Percentiles rank a stretch among this genome's conserved stretches.
Conservation (phyloP, 2,113 vertebrate species). For the Nothoprocta pentlandii region DNA sequence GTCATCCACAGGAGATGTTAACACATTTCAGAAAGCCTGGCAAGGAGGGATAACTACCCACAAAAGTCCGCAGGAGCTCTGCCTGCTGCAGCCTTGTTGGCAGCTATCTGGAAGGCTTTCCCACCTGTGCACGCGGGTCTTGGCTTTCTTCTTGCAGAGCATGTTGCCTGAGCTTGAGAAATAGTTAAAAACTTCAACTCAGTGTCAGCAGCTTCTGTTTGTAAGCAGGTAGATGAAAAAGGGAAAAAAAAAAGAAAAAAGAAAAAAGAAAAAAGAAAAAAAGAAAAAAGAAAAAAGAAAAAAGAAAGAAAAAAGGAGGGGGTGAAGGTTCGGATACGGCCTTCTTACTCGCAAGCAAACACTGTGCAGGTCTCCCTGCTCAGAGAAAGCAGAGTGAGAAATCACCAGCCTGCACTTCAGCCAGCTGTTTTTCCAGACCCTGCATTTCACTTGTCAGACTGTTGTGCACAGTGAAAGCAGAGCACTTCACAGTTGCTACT, state of each 20-base stretch:
- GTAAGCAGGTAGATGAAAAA: neutral
- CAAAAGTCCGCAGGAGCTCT: neutral
- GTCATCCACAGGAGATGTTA: slow-evolving; percentile 37
- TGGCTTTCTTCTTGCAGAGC: neutral
- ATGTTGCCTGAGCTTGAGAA: neutral
- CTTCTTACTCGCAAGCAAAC: slow-evolving; percentile 30
- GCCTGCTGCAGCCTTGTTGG: neutral
- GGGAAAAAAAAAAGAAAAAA: neutral
- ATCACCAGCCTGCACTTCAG: slow-evolving; percentile 9
- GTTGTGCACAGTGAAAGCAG: neutral
- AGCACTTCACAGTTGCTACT: neutral
- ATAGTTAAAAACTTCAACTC: neutral
- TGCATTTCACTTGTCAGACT: slow-evolving; percentile 21
- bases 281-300: neutral
- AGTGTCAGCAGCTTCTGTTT: neutral
- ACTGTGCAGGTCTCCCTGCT: slow-evolving; percentile 36
- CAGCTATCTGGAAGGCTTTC: neutral
- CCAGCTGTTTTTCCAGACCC: slow-evolving; percentile 9
- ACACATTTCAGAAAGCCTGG: slow-evolving; percentile 52
- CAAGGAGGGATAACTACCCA: slow-evolving; percentile 10
- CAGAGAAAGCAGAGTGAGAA: slow-evolving; percentile 22
- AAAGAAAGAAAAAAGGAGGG: too few species aligned
- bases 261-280: neutral
- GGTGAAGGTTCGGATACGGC: neutral
- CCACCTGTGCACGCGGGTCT: neutral